Evolutionary conservation across 2,797 vertebrate genomes (phyloP).

Genomic region (Danio kyathit): DNA sequence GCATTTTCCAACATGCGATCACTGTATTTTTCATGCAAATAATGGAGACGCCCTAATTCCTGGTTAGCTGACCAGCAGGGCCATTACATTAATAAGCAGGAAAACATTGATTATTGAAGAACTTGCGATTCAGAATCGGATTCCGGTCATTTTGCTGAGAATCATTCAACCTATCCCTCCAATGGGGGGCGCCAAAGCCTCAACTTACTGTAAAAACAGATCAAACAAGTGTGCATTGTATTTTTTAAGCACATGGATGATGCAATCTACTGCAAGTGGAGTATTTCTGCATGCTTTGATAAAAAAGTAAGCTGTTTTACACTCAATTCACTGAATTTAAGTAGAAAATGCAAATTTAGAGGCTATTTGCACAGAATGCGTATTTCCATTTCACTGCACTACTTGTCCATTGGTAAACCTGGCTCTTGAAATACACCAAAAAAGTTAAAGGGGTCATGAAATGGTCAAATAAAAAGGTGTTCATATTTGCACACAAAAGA

Average conservation of each 20-base stretch:
- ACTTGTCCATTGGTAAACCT: too few species aligned
- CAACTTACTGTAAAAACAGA: not conserved
- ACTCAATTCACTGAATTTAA: not conserved
- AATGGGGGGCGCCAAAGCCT: constrained; percentile 14
- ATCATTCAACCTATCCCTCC: constrained; percentile 15
- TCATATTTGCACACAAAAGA: too few species aligned
- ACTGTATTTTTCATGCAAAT: constrained; percentile 58
- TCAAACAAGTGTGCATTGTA: not conserved
- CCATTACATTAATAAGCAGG: constrained; percentile 36
- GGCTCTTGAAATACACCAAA: too few species aligned
- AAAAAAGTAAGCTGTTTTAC: not conserved
- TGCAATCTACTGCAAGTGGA: not conserved
- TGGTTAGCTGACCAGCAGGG: constrained; percentile 21
- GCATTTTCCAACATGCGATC: constrained; percentile 53
- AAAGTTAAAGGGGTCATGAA: too few species aligned
- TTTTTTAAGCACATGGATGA: constrained; percentile 8
- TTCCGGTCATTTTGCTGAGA: not conserved
- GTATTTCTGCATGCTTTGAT: not conserved
- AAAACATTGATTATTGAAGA: constrained; percentile 13
- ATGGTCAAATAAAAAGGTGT: too few species aligned
- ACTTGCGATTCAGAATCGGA: not conserved
- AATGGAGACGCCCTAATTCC: constrained; percentile 15
- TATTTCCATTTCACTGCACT: too few species aligned
- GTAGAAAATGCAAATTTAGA: not conserved
- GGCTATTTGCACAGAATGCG: too few species aligned